Evolutionary conservation across 2,113 vertebrate species (phyloP).

Genomic region (Addax nasomaculatus): DNA sequence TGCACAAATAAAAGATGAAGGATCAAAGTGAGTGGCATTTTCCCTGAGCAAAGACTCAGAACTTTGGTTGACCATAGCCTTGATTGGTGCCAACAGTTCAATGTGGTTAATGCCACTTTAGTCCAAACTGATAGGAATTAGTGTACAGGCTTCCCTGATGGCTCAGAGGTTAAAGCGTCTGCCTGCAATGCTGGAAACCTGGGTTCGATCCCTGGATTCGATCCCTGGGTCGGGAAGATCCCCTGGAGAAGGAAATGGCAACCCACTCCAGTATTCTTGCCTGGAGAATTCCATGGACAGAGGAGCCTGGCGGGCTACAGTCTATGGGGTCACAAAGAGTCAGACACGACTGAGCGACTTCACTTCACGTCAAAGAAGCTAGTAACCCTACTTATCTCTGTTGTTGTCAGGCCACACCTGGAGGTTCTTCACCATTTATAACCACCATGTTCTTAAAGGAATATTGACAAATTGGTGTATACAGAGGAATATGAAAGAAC

Average conservation of each 20-base stretch:
- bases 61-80: neutral
- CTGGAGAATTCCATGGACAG: too few relatives aligned
- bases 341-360: too few relatives aligned
- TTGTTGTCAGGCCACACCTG: neutral
- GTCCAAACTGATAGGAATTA: neutral
- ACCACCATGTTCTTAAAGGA: neutral
- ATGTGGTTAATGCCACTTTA: neutral
- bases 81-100: neutral
- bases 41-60: neutral
- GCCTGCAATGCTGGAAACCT: too few relatives aligned
- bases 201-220: too few relatives aligned
- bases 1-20: neutral
- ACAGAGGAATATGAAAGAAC: neutral
- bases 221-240: too few relatives aligned
- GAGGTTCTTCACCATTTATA: neutral
- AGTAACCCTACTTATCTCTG: neutral
- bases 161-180: too few relatives aligned
- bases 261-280: too few relatives aligned
- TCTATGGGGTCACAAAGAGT: too few relatives aligned
- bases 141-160: neutral
- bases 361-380: neutral
- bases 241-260: too few relatives aligned
- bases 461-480: neutral
- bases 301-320: too few relatives aligned
- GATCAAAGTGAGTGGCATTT: neutral